Evolutionary conservation across 2,797 vertebrate genomes (phyloP).

Genomic region (Poecilia picta): DNA sequence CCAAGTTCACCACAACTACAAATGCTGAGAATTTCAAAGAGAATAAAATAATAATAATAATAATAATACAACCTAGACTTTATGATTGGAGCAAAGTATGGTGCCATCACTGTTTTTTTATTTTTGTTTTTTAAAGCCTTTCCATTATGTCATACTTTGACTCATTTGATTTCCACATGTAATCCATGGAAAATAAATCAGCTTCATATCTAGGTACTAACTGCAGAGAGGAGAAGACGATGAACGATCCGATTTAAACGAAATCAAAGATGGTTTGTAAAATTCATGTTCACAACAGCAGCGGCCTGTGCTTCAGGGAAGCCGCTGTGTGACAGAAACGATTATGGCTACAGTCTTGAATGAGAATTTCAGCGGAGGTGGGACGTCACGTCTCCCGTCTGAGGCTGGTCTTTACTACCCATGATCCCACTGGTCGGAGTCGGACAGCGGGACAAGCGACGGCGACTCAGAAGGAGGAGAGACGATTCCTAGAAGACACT

Average conservation of each 20-base stretch:
- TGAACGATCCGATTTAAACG: conserved; percentile 72
- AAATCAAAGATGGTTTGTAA: conserved; percentile 67
- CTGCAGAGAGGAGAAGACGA: conserved; percentile 59
- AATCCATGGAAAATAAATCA: conserved; percentile 70
- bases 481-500: conserved; percentile 48
- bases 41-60: conserved; percentile 44
- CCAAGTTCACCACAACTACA: conserved; percentile 82
- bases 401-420: conserved; percentile 36
- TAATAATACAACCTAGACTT: conserved; percentile 63
- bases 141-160: conserved; percentile 46
- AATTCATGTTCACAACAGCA: conserved; percentile 57
- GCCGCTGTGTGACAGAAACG: conserved; percentile 45
- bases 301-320: conserved; percentile 55
- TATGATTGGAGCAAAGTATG: conserved; percentile 66
- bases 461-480: conserved; percentile 59
- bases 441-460: conserved; percentile 67
- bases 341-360: conserved; percentile 44
- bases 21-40: conserved; percentile 72
- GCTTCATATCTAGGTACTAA: conserved; percentile 71
- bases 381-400: conserved; percentile 37
- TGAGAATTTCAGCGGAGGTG: conserved; percentile 29
- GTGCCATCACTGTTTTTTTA: conserved; percentile 54
- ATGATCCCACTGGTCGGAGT: conserved; percentile 42
- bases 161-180: conserved; percentile 60
- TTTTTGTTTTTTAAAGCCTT: conserved; percentile 58